Percentiles rank a stretch among this genome's conserved stretches.
Conservation (phyloP, 2,797 vertebrate species). For the Micropoecilia bifurca region DNA sequence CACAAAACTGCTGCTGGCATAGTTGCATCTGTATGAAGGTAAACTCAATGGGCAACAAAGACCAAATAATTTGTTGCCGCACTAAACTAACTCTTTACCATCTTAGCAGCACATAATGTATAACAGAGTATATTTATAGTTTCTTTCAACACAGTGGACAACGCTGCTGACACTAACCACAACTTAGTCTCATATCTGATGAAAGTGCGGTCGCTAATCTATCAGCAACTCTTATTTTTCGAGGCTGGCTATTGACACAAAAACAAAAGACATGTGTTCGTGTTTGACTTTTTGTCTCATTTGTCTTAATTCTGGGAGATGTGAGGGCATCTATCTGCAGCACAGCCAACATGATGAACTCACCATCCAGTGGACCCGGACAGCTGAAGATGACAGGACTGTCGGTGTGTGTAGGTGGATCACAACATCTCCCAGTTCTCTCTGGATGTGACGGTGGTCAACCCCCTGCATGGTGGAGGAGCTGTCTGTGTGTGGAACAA, state of each 20-base stretch:
- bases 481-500: constrained; percentile 81
- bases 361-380: constrained; percentile 96
- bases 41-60: constrained; percentile 5
- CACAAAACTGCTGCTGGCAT: constrained; percentile 7
- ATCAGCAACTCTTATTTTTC: background rate
- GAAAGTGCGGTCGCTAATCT: background rate
- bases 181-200: background rate
- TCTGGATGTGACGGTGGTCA: constrained; percentile 95
- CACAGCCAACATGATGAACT: constrained; percentile 38
- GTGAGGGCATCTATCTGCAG: background rate
- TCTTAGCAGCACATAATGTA: background rate
- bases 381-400: constrained; percentile 93
- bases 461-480: constrained; percentile 93
- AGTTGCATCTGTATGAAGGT: constrained; percentile 12
- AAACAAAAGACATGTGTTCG: constrained; percentile 10
- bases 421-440: constrained; percentile 92
- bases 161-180: background rate
- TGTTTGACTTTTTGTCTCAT: constrained; percentile 19
- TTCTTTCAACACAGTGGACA: background rate
- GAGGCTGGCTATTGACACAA: background rate
- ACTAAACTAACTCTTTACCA: constrained; percentile 24
- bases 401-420: constrained; percentile 93
- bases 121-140: background rate
- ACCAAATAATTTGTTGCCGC: constrained; percentile 8
- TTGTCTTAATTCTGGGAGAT: constrained; percentile 4